Conservation (phyloP, 2,797 vertebrate genomes). For the Helicolenus hilgendorfi region DNA sequence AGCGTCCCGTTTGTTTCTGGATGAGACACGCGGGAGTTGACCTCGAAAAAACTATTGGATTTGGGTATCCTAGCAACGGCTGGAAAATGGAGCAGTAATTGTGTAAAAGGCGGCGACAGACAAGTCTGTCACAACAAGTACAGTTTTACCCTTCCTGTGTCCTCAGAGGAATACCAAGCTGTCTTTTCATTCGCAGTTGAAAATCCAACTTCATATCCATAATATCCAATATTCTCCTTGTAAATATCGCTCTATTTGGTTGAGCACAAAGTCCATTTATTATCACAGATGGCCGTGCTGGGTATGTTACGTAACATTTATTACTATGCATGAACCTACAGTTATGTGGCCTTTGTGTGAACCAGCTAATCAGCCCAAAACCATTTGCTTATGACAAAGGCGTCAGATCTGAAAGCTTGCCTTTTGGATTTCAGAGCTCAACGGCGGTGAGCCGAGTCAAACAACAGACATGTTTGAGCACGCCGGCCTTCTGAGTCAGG, state of each 20-base stretch:
- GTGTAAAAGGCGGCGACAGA: slow-evolving; percentile 61
- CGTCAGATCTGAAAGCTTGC: slow-evolving; percentile 41
- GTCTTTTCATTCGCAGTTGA: slow-evolving; percentile 34
- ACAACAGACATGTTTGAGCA: slow-evolving; percentile 70
- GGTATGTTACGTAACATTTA: neutral
- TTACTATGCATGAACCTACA: neutral
- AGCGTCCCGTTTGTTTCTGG: slow-evolving; percentile 71
- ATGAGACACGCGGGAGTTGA: slow-evolving; percentile 64
- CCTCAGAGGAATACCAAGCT: slow-evolving; percentile 50
- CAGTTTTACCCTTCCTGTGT: slow-evolving; percentile 51
- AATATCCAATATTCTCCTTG: neutral
- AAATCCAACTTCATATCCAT: slow-evolving; percentile 20
- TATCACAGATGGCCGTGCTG: neutral
- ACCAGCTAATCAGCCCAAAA: slow-evolving; percentile 48
- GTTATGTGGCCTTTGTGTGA: slow-evolving; percentile 7
- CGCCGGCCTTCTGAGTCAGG: slow-evolving; percentile 19
- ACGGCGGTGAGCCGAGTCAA: slow-evolving; percentile 56
- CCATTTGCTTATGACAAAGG: slow-evolving; percentile 48
- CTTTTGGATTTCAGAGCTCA: slow-evolving; percentile 52
- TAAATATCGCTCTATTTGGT: neutral
- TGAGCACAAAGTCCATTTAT: neutral
- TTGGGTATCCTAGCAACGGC: slow-evolving; percentile 79
- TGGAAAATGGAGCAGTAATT: slow-evolving; percentile 73
- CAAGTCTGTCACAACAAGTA: slow-evolving; percentile 66
- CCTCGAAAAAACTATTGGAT: slow-evolving; percentile 66